Percentiles rank a stretch among this genome's conserved stretches.
Evolutionary conservation across 2,113 vertebrate genomes (phyloP).

Genomic region (Morone chrysops): DNA sequence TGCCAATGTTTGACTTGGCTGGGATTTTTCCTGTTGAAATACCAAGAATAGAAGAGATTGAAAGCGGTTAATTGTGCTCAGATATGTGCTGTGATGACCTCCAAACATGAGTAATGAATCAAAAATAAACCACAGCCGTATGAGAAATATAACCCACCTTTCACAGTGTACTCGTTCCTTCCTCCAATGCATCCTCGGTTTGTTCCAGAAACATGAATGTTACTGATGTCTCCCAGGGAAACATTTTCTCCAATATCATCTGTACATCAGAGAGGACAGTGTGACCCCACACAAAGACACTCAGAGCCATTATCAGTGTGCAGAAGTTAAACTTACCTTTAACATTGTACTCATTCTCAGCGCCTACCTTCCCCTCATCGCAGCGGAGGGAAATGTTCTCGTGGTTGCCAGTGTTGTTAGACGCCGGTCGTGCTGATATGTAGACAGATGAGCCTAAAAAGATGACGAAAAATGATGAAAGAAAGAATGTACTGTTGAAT

Average conservation of each 20-base stretch:
- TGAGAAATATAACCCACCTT: background rate
- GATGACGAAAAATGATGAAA: background rate
- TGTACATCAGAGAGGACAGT: background rate
- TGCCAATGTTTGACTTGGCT: background rate
- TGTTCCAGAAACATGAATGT: conserved; percentile 1
- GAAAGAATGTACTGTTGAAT: background rate
- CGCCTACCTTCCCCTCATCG: background rate
- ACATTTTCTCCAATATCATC: background rate
- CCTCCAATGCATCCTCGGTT: background rate
- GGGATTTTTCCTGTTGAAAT: background rate
- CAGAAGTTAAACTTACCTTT: background rate
- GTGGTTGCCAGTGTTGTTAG: background rate
- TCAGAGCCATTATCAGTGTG: background rate
- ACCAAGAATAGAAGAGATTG: background rate
- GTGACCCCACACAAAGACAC: background rate
- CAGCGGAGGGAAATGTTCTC: background rate
- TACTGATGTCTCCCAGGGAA: background rate
- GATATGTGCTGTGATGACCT: background rate
- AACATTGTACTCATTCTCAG: background rate
- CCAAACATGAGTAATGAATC: background rate
- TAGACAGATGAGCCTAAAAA: background rate
- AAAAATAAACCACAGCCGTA: background rate
- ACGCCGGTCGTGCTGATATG: background rate
- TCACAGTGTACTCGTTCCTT: background rate
- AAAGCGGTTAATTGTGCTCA: background rate